Evolutionary conservation across 2,888 invertebrate genomes (phyloP).

Genomic region (Schizaphis graminum): DNA sequence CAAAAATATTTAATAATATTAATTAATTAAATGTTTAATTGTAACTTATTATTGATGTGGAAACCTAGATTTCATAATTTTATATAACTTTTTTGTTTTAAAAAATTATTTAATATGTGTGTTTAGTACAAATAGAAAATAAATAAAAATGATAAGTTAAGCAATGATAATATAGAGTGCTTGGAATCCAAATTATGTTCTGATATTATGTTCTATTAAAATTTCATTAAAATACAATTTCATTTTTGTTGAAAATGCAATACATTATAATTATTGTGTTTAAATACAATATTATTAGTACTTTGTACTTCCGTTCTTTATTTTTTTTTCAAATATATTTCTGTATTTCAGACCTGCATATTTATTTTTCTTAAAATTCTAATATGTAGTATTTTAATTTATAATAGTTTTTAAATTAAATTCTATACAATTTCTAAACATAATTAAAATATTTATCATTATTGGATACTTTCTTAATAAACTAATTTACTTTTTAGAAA

Average conservation of each 20-base stretch:
- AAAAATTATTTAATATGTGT: neutral
- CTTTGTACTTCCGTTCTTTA: neutral
- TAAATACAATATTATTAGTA: neutral
- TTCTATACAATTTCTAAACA: neutral
- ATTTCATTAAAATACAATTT: neutral
- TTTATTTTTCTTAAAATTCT: too few relatives aligned
- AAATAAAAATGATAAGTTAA: neutral
- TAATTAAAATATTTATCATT: neutral
- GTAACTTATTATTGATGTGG: neutral
- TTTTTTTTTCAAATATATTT: neutral
- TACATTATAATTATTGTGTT: neutral
- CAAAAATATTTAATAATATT: neutral
- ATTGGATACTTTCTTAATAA: neutral
- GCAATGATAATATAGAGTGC: neutral
- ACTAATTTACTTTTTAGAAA: neutral
- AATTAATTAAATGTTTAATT: neutral
- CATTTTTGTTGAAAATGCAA: neutral
- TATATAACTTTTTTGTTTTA: neutral
- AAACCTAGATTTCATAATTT: neutral
- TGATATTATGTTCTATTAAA: too few relatives aligned
- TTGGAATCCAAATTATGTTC: neutral
- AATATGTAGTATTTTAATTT: neutral
- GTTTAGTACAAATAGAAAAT: neutral
- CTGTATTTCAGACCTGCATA: too few relatives aligned
- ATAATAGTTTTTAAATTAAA: neutral